Evolutionary conservation across 2,113 vertebrate genomes (phyloP).

Genomic region (Brienomyrus longianalis): DNA sequence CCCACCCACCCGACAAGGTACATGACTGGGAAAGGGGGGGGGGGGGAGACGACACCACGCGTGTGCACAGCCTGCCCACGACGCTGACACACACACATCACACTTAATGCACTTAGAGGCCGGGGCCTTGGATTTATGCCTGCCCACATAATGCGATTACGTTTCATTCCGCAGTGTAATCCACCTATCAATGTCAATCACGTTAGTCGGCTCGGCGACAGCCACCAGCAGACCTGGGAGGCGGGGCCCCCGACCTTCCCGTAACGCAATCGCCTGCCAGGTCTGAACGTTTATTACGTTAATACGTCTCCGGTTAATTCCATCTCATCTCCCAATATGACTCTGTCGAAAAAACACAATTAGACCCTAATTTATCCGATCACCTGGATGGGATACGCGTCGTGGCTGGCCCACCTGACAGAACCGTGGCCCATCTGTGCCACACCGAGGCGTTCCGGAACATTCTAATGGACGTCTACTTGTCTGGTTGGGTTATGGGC

Average conservation of each 20-base stretch:
- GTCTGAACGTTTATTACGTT: constrained; percentile 64
- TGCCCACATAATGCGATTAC: constrained; percentile 47
- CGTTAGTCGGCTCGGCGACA: constrained; percentile 37
- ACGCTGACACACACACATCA: constrained; percentile 17
- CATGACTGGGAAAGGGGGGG: neutral
- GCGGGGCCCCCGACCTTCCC: constrained; percentile 21
- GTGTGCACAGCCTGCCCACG: constrained; percentile 20
- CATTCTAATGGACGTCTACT: constrained; percentile 35
- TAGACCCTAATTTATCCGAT: constrained; percentile 74
- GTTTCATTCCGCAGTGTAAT: constrained; percentile 43
- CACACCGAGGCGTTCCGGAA: constrained; percentile 32
- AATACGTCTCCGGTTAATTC: constrained; percentile 68
- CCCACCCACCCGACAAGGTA: constrained; percentile 5
- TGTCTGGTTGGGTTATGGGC: neutral
- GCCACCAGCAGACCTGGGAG: constrained; percentile 36
- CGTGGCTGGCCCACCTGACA: constrained; percentile 49
- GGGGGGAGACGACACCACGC: constrained; percentile 11
- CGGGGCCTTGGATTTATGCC: constrained; percentile 40
- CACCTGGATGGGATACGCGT: constrained; percentile 56
- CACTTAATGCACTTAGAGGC: constrained; percentile 21
- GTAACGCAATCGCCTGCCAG: constrained; percentile 49
- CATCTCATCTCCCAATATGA: constrained; percentile 64
- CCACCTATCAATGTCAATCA: constrained; percentile 58
- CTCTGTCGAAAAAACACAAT: constrained; percentile 74
- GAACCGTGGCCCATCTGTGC: constrained; percentile 44